Evolutionary conservation across 1,140 invertebrate genomes (phyloP), one percentile per base, ranked within the genome.

Genomic region (Dufourea novaeangliae): DNA sequence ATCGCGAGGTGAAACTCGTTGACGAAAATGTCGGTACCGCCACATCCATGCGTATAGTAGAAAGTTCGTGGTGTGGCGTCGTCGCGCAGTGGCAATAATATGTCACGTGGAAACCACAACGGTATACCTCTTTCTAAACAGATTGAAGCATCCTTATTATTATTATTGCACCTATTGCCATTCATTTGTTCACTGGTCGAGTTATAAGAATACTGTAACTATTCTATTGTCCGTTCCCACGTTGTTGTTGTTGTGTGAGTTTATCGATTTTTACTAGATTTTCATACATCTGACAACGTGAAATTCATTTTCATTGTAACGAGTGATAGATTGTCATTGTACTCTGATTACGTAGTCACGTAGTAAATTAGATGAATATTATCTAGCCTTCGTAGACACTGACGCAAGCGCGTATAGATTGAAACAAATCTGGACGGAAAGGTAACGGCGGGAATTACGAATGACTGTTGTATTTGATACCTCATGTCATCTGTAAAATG

Each of bases 31-130:
- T 32, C 56, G 44, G 41, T 39, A 62, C 32, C 22, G 22, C n/a
- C 22, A 8, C 52, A 52, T 25, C 20, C 20, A 37, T 32, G 17
- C 29, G 2, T 34, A 57, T 27, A 6, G 7, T 75, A 77, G 44
- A 80, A 44, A 62, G 29, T 62, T 34, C 25, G 29, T 62, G 29
- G 34, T 41, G 79, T 41, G 32, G 25, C 41, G 44, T 76, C 72
- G 50, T 73, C 41, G 50, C 69, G 54, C 46, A 57, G 22, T 29
- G 59, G 57, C 27, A 59, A 68, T 67, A 64, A 54, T 73, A 82
- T 73, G 76, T 87, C 81, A 87, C 86, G 83, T 87, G 85, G 85
- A 80, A 83, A 76, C 54, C 66, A 74, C 74, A 70, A 41, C n/a
- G 10, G 7, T 34, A 20, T 66, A 44, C 17, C 41, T 61, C 10